Conservation (phyloP, 2,113 vertebrate species). For the Pedetes capensis region DNA sequence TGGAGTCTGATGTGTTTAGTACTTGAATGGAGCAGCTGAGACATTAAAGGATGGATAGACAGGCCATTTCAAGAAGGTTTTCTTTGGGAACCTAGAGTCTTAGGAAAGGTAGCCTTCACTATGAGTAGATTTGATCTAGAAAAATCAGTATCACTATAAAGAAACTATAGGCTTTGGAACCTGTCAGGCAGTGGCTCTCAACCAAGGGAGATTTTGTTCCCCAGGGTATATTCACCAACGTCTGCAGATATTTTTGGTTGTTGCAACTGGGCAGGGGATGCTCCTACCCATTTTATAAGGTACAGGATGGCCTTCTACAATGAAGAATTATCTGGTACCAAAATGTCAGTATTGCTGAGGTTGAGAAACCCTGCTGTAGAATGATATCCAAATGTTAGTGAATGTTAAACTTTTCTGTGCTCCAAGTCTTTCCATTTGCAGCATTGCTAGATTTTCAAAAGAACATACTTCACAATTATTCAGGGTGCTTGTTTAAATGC, state of each 20-base stretch:
- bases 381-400: background rate
- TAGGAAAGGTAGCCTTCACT: background rate
- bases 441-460: background rate
- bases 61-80: background rate
- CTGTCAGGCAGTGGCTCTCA: background rate
- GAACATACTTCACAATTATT: background rate
- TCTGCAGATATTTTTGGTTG: background rate
- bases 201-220: background rate
- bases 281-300: background rate
- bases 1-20: background rate
- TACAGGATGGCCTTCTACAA: background rate
- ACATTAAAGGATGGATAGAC: background rate
- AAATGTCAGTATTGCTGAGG: background rate
- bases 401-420: background rate
- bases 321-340: background rate
- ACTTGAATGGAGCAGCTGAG: background rate
- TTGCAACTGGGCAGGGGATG: background rate
- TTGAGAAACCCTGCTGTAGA: background rate
- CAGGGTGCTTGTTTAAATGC: background rate
- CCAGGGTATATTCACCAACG: background rate
- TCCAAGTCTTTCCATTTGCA: background rate
- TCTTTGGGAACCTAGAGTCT: background rate
- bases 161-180: background rate
- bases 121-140: background rate
- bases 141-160: background rate